Percentiles rank a stretch among this genome's conserved stretches.
These are phyloP conservation scores for Galagoides demidoff DNA, from an alignment of 2,797 vertebrate species.

Conservation along the genomic window DNA sequence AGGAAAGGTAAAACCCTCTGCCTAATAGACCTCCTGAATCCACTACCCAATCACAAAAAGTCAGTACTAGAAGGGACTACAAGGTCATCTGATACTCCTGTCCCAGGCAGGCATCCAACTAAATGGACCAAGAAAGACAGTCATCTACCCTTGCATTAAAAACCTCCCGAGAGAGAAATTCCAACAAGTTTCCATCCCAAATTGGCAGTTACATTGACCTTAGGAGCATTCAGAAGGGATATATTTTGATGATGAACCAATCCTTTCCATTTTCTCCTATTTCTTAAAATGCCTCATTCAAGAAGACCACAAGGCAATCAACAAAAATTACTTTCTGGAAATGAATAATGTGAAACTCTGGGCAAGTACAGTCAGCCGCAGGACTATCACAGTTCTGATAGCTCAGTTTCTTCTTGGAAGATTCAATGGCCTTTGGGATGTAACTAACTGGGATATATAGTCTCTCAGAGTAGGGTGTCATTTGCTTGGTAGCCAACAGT, in stretches of 20 bases:
- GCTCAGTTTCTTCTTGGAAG: slow-evolving; percentile 51
- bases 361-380: slow-evolving; percentile 36
- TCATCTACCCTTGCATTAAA: slow-evolving; percentile 46
- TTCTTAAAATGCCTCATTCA: slow-evolving; percentile 73
- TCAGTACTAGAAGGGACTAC: background rate
- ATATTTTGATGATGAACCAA: slow-evolving; percentile 57
- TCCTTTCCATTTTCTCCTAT: slow-evolving; percentile 63
- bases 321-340: slow-evolving; percentile 75
- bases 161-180: slow-evolving; percentile 46
- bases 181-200: slow-evolving; percentile 60
- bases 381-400: background rate
- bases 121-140: slow-evolving; percentile 50
- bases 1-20: slow-evolving; percentile 25
- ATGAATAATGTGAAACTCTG: slow-evolving; percentile 66
- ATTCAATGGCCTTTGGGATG: background rate
- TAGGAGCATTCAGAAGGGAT: slow-evolving; percentile 28
- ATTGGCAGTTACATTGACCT: slow-evolving; percentile 18
- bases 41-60: background rate
- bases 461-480: background rate
- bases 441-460: background rate
- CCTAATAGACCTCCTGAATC: background rate
- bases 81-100: slow-evolving; percentile 27
- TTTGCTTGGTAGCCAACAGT: background rate
- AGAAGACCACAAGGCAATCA: slow-evolving; percentile 75
- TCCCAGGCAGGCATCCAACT: slow-evolving; percentile 53